Percentiles rank a stretch among this genome's conserved stretches.
phyloP scores from a whole-genome alignment of 35 echinoderm and acorn worm genomes.

The Anneissia japonica region DNA sequence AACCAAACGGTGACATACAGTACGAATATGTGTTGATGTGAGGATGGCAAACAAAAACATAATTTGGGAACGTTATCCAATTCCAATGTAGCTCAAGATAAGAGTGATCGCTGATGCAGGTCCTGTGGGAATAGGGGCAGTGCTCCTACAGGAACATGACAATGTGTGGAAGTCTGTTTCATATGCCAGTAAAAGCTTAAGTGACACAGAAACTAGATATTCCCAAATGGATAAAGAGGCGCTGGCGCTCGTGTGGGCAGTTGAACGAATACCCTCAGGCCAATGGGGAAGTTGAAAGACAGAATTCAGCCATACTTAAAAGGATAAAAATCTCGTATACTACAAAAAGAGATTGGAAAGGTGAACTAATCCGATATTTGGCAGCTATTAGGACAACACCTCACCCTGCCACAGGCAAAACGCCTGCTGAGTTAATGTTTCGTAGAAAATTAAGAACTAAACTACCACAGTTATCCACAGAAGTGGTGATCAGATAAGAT shows the following conservation, averaged over 20 bases:
- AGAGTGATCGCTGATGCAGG: slow-evolving; percentile 1
- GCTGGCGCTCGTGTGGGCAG: background rate
- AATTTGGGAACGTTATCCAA: slow-evolving; percentile 6
- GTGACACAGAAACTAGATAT: background rate
- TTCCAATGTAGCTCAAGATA: background rate
- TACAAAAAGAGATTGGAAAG: too few species aligned
- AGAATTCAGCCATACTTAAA: too few species aligned
- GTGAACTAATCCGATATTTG: too few species aligned
- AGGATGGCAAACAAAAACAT: slow-evolving; percentile 2
- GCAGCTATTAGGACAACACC: too few species aligned
- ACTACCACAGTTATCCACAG: too few species aligned
- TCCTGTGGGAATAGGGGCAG: slow-evolving; percentile 12
- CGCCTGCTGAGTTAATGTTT: too few species aligned
- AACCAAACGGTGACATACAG: background rate
- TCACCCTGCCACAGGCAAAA: too few species aligned
- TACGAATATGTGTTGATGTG: slow-evolving; percentile 22
- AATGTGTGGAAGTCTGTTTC: background rate
- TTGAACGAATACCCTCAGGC: background rate
- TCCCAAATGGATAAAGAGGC: slow-evolving; percentile 23
- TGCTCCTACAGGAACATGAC: slow-evolving; percentile 8
- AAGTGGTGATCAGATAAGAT: too few species aligned
- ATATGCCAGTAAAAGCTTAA: slow-evolving; percentile 4
- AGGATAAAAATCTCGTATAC: too few species aligned
- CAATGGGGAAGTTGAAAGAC: too few species aligned
- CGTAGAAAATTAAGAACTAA: too few species aligned